Evolutionary conservation across 2,888 invertebrate species (phyloP).

Genomic region (Eupeodes latifasciatus): DNA sequence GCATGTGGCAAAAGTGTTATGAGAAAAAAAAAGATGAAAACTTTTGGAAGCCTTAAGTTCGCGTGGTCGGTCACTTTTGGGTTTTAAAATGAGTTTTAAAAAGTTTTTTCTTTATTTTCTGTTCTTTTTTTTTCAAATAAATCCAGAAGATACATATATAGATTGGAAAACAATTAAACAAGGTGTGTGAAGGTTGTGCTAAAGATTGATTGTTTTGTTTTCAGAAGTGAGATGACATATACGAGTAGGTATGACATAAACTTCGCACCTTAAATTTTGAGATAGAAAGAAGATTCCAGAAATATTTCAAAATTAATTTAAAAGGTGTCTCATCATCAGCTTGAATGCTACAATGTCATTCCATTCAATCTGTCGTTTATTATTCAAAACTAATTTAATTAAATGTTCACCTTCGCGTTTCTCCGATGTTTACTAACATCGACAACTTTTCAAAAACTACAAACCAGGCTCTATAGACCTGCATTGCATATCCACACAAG

Average conservation of each 20-base stretch:
- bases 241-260: neutral
- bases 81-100: constrained; percentile 7
- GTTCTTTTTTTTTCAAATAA: neutral
- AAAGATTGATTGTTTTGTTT: neutral
- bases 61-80: neutral
- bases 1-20: constrained; percentile 11
- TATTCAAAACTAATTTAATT: constrained; percentile 50
- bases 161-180: neutral
- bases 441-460: constrained; percentile 10
- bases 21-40: neutral
- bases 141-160: neutral
- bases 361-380: constrained; percentile 28
- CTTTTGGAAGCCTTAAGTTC: neutral
- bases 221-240: constrained; percentile 9
- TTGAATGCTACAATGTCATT: constrained; percentile 8
- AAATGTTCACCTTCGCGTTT: constrained; percentile 51
- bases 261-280: neutral
- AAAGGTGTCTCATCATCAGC: neutral
- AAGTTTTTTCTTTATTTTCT: neutral
- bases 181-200: neutral
- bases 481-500: constrained; percentile 28
- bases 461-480: neutral
- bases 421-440: constrained; percentile 2
- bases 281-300: neutral
- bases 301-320: neutral